phyloP scores from a whole-genome alignment of 1,140 invertebrate species.

The Caenorhabditis remanei region DNA sequence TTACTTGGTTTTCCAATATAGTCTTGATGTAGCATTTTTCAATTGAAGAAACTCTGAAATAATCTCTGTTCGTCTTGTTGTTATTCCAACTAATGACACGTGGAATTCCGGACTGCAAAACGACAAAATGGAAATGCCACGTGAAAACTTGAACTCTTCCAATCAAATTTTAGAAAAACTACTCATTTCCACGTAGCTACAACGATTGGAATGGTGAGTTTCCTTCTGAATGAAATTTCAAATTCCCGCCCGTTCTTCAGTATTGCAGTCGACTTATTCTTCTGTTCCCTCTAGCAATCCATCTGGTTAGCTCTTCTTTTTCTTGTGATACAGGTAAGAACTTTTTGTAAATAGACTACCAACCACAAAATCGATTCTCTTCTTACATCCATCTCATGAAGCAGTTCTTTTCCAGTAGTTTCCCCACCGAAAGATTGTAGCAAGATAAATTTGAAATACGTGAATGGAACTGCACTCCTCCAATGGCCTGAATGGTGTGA shows the following conservation, averaged over 20 bases:
- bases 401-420: too few species aligned
- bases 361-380: too few species aligned
- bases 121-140: too few species aligned
- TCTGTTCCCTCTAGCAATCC: conserved; percentile 2
- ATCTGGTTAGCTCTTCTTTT: too few species aligned
- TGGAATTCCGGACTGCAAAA: too few species aligned
- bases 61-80: too few species aligned
- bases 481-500: conserved; percentile 24
- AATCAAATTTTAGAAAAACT: neutral
- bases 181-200: neutral
- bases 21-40: neutral
- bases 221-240: neutral
- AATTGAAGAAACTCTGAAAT: neutral
- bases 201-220: neutral
- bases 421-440: neutral
- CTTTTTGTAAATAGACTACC: too few species aligned
- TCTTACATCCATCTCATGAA: too few species aligned
- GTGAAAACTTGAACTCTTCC: too few species aligned
- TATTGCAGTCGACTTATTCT: neutral
- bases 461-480: neutral
- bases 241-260: neutral
- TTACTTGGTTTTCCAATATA: neutral
- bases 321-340: too few species aligned
- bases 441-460: neutral
- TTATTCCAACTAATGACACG: too few species aligned